phyloP scores from a whole-genome alignment of 2,797 vertebrate genomes.

The Spinus olivaceus region DNA sequence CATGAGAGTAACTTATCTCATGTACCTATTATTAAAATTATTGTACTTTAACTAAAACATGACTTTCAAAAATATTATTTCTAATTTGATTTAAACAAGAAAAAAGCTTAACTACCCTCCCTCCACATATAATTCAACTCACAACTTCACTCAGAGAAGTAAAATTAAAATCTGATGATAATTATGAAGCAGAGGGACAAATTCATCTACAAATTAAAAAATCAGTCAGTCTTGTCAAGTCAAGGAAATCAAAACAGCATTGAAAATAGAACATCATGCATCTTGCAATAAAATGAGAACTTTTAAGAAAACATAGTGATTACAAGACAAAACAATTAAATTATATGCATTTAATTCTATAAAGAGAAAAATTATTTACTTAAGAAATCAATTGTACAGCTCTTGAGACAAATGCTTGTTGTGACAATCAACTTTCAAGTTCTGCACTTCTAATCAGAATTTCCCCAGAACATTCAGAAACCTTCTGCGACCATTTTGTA shows the following conservation, averaged over 20 bases:
- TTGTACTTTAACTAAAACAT: background rate
- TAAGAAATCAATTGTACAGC: background rate
- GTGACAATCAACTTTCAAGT: background rate
- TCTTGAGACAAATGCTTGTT: background rate
- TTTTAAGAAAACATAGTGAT: background rate
- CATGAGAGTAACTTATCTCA: background rate
- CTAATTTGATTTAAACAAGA: background rate
- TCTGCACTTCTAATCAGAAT: background rate
- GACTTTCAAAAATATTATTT: background rate
- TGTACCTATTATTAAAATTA: background rate
- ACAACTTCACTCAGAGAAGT: background rate
- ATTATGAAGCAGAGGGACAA: background rate
- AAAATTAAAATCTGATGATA: background rate
- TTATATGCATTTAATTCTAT: background rate
- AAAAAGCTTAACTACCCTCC: rapidly evolving
- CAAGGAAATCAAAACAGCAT: background rate
- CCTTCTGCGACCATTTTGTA: background rate
- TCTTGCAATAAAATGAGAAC: background rate
- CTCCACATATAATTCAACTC: background rate
- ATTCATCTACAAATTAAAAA: background rate
- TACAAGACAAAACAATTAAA: background rate
- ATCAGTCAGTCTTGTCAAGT: background rate
- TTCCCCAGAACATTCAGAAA: background rate
- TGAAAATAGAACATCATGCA: background rate
- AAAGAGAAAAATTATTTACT: background rate